Evolutionary conservation across 2,888 invertebrate species (phyloP).

Genomic region (Mythimna impura): DNA sequence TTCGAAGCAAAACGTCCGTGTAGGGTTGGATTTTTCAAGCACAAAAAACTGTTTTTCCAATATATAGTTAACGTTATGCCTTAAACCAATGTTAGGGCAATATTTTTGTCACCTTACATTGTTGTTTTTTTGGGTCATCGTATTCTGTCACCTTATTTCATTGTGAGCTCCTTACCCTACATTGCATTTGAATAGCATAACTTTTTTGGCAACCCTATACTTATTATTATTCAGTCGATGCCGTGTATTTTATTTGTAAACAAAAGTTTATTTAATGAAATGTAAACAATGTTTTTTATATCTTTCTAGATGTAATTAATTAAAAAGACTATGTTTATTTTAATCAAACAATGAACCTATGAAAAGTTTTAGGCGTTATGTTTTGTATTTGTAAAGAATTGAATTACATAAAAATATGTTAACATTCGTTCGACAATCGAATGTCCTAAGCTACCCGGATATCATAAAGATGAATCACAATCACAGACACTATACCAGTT

Average conservation of each 20-base stretch:
- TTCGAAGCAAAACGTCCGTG: slow-evolving; percentile 72
- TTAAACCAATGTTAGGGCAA: slow-evolving; percentile 28
- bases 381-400: neutral
- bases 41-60: slow-evolving; percentile 52
- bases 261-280: neutral
- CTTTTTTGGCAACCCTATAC: neutral
- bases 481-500: neutral
- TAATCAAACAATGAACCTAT: neutral
- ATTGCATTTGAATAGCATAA: slow-evolving; percentile 4
- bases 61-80: slow-evolving; percentile 41
- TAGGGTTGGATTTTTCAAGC: slow-evolving; percentile 63
- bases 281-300: neutral
- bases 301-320: neutral
- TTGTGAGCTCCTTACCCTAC: neutral
- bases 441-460: neutral
- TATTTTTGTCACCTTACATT: slow-evolving; percentile 18
- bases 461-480: slow-evolving; percentile 5
- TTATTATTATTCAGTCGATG: neutral
- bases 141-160: neutral
- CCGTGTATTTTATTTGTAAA: slow-evolving; percentile 20
- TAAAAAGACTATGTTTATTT: neutral
- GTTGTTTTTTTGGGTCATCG: slow-evolving; percentile 23
- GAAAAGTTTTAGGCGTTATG: neutral
- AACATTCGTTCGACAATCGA: neutral
- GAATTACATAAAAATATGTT: neutral